These are phyloP conservation scores for Byasa hedistus DNA, from an alignment of 2,888 invertebrate species.

Conservation along the genomic window DNA sequence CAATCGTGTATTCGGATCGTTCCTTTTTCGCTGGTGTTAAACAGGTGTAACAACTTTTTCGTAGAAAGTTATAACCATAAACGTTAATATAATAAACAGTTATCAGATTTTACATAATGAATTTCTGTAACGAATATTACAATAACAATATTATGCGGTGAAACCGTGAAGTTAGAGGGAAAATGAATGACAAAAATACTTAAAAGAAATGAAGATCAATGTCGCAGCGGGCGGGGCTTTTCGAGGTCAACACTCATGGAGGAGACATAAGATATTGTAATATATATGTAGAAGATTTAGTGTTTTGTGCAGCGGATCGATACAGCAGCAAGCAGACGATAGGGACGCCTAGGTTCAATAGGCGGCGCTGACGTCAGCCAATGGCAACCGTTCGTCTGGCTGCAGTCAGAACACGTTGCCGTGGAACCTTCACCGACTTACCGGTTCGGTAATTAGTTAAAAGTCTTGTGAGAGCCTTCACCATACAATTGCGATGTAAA, in stretches of 20 bases:
- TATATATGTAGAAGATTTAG: conserved; percentile 40
- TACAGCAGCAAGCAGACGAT: conserved; percentile 58
- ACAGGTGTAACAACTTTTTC: conserved; percentile 26
- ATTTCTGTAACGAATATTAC: too few relatives aligned
- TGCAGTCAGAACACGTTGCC: conserved; percentile 64
- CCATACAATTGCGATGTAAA: conserved; percentile 40
- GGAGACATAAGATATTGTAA: conserved; percentile 33
- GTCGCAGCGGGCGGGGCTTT: conserved; percentile 36
- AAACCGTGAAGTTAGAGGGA: not conserved
- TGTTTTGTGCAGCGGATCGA: conserved; percentile 70
- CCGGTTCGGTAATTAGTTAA: conserved; percentile 64
- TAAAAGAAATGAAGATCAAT: conserved; percentile 36
- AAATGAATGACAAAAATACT: conserved; percentile 16
- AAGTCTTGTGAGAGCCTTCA: conserved; percentile 60
- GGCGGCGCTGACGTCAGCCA: conserved; percentile 69
- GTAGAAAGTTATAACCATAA: conserved; percentile 25
- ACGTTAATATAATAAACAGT: too few relatives aligned
- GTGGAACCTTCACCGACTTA: conserved; percentile 77
- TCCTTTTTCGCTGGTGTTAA: conserved; percentile 14
- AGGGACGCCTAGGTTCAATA: conserved; percentile 62
- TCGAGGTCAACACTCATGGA: conserved; percentile 35
- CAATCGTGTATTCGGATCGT: conserved; percentile 17
- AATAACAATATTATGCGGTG: too few relatives aligned
- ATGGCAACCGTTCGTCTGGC: conserved; percentile 60
- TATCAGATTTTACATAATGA: too few relatives aligned